Evolutionary conservation across 1,140 invertebrate genomes (phyloP).

Genomic region (Dufourea novaeangliae): DNA sequence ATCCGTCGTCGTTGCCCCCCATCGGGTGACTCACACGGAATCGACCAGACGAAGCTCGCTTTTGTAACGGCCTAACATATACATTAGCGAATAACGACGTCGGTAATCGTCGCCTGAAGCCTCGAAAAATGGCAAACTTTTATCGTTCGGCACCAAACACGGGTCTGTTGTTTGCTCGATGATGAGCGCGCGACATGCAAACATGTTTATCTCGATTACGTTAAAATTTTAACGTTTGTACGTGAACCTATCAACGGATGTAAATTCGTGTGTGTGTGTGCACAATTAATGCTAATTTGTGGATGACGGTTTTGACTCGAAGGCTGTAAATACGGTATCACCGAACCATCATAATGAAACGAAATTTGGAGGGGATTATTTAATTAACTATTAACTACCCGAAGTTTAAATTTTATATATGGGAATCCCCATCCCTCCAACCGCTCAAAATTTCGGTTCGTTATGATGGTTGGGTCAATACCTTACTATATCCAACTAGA

Average conservation of each 20-base stretch:
- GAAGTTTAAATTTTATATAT: no score
- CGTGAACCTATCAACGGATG: neutral
- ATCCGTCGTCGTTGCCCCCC: neutral
- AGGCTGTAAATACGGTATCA: no score
- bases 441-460: no score
- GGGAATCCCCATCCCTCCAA: no score
- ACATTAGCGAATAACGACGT: neutral
- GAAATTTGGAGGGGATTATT: no score
- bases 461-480: no score
- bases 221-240: constrained; percentile 17
- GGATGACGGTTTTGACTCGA: no score
- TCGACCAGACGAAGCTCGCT: neutral
- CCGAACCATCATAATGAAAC: no score
- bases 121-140: neutral
- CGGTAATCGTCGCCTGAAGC: neutral
- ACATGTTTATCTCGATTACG: constrained; percentile 27
- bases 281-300: no score
- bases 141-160: neutral
- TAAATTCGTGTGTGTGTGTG: no score
- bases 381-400: no score
- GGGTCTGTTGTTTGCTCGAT: neutral
- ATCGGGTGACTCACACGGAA: neutral
- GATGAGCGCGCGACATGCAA: neutral
- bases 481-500: no score
- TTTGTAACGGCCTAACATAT: neutral